phyloP scores from a whole-genome alignment of 2,113 vertebrate genomes.

The Myanophis thanlyinensis region DNA sequence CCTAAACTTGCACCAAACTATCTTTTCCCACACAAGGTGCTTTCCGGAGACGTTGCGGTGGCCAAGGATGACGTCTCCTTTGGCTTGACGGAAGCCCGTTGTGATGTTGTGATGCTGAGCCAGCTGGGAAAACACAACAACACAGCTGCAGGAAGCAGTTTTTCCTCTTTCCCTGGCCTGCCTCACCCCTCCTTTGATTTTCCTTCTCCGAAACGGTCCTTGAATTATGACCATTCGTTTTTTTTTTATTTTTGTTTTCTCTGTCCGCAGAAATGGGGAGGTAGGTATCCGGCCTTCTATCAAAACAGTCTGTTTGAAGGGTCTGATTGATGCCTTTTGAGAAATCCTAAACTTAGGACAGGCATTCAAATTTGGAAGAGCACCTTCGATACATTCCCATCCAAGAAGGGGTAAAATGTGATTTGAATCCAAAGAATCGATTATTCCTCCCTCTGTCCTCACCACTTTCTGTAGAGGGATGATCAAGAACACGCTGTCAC shows the following conservation, averaged over 20 bases:
- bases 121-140: not conserved
- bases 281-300: not conserved
- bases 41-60: not conserved
- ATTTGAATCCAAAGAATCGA: not conserved
- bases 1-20: not conserved
- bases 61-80: not conserved
- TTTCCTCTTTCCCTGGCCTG: not conserved
- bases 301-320: not conserved
- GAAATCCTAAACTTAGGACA: not conserved
- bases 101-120: not conserved
- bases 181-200: too few species aligned
- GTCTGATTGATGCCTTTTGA: not conserved
- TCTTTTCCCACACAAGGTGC: not conserved
- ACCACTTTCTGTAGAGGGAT: too few species aligned
- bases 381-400: not conserved
- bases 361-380: not conserved
- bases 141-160: not conserved
- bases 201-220: too few species aligned
- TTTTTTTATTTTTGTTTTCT: not conserved
- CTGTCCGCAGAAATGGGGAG: not conserved
- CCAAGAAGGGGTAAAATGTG: not conserved
- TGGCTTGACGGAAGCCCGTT: not conserved
- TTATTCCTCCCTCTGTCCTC: too few species aligned
- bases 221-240: too few species aligned
- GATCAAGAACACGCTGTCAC: too few species aligned